Evolutionary conservation across 2,797 vertebrate species (phyloP).

Genomic region (Salarias fasciatus): DNA sequence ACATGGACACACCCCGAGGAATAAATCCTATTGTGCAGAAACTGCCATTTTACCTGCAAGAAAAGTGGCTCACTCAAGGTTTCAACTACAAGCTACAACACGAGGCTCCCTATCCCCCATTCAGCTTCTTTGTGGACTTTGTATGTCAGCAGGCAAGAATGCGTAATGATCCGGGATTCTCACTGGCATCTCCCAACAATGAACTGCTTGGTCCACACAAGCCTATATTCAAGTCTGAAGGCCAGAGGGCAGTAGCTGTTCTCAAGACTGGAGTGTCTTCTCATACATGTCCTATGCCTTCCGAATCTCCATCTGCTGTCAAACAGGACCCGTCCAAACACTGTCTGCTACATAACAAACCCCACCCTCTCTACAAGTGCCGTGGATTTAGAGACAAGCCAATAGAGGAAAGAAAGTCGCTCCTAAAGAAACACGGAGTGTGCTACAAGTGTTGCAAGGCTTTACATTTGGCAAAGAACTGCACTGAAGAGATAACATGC

Average conservation of each 20-base stretch:
- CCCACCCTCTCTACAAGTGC: background rate
- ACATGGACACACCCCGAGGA: background rate
- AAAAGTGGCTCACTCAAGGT: background rate
- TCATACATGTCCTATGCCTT: too few species aligned
- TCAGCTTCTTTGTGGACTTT: constrained; percentile 8
- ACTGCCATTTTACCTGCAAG: background rate
- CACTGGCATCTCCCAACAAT: too few species aligned
- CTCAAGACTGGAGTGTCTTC: background rate
- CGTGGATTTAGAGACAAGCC: background rate
- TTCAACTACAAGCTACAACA: background rate
- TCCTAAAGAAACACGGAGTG: background rate
- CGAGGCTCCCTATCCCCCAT: background rate
- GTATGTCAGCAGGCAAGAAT: constrained; percentile 2
- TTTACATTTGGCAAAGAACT: background rate
- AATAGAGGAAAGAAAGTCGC: background rate
- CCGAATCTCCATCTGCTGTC: too few species aligned
- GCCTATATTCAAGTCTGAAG: background rate
- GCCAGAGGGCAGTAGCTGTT: background rate
- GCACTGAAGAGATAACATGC: background rate
- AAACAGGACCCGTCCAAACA: background rate
- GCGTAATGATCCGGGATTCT: background rate
- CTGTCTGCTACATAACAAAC: background rate
- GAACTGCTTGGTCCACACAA: too few species aligned
- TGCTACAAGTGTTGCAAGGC: background rate
- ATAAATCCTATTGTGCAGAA: background rate